Conservation (phyloP, 2,113 vertebrate genomes). For the Callorhinus ursinus region DNA sequence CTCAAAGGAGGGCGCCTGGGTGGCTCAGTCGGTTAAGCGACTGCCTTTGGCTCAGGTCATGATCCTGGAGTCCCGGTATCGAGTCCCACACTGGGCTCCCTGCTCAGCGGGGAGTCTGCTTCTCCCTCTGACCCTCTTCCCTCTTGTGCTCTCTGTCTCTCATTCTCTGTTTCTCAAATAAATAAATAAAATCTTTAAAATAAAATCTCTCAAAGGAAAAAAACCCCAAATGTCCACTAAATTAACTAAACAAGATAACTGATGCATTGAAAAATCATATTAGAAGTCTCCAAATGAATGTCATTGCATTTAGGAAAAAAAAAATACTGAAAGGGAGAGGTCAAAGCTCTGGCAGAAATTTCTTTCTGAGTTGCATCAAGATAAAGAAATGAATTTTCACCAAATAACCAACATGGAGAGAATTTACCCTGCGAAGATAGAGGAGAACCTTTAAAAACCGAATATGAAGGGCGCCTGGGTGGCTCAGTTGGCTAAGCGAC, state of each 20-base stretch:
- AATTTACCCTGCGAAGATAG: constrained; percentile 2
- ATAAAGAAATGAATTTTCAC: constrained; percentile 29
- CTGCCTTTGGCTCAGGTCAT: too few species aligned
- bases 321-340: neutral
- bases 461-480: neutral
- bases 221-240: neutral
- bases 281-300: neutral
- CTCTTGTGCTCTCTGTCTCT: too few species aligned
- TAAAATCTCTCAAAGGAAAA: neutral
- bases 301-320: neutral
- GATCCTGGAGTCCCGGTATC: too few species aligned
- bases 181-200: too few species aligned
- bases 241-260: neutral
- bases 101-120: too few species aligned
- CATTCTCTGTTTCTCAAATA: too few species aligned
- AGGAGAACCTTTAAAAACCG: constrained; percentile 26
- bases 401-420: neutral
- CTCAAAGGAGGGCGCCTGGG: neutral
- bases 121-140: too few species aligned
- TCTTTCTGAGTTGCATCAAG: neutral
- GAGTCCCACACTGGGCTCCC: too few species aligned
- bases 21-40: too few species aligned
- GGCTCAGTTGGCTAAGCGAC: too few species aligned
- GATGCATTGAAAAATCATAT: neutral
- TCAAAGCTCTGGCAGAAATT: neutral